Evolutionary conservation across 2,113 vertebrate genomes (phyloP).

Genomic region (Athene noctua): DNA sequence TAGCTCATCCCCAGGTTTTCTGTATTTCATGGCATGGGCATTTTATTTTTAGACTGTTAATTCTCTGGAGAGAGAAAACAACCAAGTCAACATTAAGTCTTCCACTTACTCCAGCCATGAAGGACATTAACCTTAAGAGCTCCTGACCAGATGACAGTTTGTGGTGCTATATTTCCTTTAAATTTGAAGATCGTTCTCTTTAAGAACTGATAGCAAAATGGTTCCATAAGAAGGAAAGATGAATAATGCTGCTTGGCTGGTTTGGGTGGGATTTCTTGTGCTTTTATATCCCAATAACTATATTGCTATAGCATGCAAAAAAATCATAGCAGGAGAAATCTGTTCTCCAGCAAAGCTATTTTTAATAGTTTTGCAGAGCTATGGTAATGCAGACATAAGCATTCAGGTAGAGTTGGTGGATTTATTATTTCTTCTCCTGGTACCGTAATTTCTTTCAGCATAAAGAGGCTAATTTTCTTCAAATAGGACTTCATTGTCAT

Average conservation of each 20-base stretch:
- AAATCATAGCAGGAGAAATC: neutral
- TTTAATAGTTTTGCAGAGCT: neutral
- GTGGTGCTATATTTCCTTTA: neutral
- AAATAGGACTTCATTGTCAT: constrained; percentile 4
- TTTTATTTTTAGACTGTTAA: neutral
- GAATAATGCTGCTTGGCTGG: neutral
- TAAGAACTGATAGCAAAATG: neutral
- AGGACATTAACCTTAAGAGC: neutral
- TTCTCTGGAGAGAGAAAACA: neutral
- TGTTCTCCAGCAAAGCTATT: neutral
- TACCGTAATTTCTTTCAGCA: neutral
- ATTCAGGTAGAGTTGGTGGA: neutral
- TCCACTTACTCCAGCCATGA: neutral
- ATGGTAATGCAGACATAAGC: neutral
- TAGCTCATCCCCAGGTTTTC: neutral
- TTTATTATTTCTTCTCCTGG: neutral
- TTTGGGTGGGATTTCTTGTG: neutral
- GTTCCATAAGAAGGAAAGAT: neutral
- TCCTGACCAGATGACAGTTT: neutral
- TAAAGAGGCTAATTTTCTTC: constrained; percentile 11
- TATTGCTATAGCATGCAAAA: neutral
- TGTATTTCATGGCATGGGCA: neutral
- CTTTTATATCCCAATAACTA: neutral
- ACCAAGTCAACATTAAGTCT: neutral
- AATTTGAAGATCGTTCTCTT: neutral